phyloP scores from a whole-genome alignment of 1,140 invertebrate genomes.

The Pogonomyrmex barbatus region DNA sequence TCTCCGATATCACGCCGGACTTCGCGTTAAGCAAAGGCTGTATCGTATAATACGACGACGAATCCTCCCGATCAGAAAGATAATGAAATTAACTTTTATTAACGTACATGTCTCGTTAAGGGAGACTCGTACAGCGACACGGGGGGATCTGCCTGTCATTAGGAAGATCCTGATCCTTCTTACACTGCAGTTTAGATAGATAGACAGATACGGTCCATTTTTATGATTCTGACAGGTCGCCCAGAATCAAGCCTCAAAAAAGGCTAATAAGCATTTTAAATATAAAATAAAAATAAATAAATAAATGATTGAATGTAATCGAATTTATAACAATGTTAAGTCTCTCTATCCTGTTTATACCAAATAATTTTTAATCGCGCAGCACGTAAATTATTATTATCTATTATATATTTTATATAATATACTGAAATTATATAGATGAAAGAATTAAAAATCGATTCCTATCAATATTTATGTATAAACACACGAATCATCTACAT shows the following conservation, averaged over 20 bases:
- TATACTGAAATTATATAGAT: too few relatives aligned
- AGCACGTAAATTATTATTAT: too few relatives aligned
- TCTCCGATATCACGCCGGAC: background rate
- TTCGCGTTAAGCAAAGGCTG: slow-evolving; percentile 19
- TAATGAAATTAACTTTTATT: slow-evolving; percentile 60
- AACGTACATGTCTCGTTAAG: slow-evolving; percentile 46
- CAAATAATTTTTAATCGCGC: background rate
- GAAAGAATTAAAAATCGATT: too few relatives aligned
- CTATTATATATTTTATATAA: too few relatives aligned
- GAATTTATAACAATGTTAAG: background rate
- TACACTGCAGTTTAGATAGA: slow-evolving; percentile 35
- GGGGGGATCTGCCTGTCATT: slow-evolving; percentile 13
- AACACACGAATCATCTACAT: too few relatives aligned
- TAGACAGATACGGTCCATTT: background rate
- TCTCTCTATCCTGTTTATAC: background rate
- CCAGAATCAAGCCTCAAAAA: background rate
- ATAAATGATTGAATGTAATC: background rate
- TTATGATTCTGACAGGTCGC: background rate
- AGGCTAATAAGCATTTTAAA: background rate
- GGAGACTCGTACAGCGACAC: background rate
- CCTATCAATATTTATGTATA: too few relatives aligned
- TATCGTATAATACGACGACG: slow-evolving; percentile 16
- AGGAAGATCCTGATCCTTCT: slow-evolving; percentile 33
- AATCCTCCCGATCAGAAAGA: slow-evolving; percentile 37
- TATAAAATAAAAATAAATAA: background rate